These are phyloP conservation scores for Microplitis mediator DNA, from an alignment of 1,140 invertebrate species.

Conservation along the genomic window DNA sequence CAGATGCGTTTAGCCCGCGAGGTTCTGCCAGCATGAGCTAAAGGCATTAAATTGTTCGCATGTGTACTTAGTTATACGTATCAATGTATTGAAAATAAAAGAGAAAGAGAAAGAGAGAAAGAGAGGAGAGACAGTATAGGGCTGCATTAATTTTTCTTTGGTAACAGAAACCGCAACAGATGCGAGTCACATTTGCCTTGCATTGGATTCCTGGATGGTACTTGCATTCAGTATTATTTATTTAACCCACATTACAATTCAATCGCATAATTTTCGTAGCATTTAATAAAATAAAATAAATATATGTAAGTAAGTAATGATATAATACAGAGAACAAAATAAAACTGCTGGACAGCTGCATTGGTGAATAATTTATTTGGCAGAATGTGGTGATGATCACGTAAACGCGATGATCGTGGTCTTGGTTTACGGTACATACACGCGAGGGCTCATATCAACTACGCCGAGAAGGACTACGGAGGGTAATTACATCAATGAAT, in stretches of 20 bases:
- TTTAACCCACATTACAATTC: too few species aligned
- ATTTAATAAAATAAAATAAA: too few species aligned
- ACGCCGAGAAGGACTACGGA: neutral
- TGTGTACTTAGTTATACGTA: neutral
- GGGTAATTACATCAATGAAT: conserved; percentile 19
- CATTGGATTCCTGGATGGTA: neutral
- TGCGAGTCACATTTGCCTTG: conserved; percentile 3
- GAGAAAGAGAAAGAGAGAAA: neutral
- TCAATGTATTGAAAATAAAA: neutral
- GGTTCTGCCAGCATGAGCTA: neutral
- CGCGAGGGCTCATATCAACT: conserved; percentile 13
- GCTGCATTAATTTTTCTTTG: conserved; percentile 30
- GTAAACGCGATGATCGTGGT: conserved; percentile 6
- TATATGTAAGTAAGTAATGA: too few species aligned
- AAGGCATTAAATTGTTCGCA: neutral
- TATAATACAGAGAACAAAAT: neutral
- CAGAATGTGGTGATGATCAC: neutral
- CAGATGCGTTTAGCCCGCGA: conserved; percentile 43
- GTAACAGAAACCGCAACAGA: conserved; percentile 24
- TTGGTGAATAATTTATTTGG: neutral
- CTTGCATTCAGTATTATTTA: neutral
- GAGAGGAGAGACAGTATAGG: conserved; percentile 4
- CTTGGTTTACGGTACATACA: conserved; percentile 7
- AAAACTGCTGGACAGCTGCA: neutral
- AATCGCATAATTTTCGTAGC: too few species aligned